Evolutionary conservation across 2,797 vertebrate genomes (phyloP), one percentile per base, ranked within the genome.

Genomic region (Pitangus sulphuratus): DNA sequence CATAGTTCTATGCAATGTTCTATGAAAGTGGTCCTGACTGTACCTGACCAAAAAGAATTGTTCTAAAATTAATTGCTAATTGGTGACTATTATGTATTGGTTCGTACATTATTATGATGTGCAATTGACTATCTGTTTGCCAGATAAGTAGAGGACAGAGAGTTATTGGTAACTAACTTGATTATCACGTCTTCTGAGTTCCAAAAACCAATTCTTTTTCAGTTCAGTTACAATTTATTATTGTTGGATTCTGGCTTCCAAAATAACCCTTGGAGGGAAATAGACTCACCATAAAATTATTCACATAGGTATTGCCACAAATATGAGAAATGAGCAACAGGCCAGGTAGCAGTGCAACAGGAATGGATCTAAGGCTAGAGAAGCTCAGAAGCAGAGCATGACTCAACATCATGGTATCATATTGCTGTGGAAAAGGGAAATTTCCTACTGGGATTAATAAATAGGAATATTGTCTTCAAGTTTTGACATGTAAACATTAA

Each of bases 51-150:
- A 61, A 78, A 81, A 58, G 8, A 90, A 66, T 53, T 51, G 13
- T 88, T 71, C 65, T 92, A 72, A 92, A 92, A 69, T 65, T 33
- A 37, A 78, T 92, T 89, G 39, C n/a, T 89, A 61, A 84, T 26
- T 76, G 19, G 22, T 74, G 37, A 25, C 12, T 40, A 24, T n/a
- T 51, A 11, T 45, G 2, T 28, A 69, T 78, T 62, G 28, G 16
- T 72, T 87, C 82, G 64, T 45, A 62, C 25, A 33, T 78, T 84
- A 71, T 71, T 91, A 83, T 70, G 45, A 75, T 47, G 22, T 45
- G 42, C 14, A 58, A 68, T 69, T 91, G 50, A 68, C 50, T 70
- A 45, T 48, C n/a, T 85, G 11, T 60, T 95, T 91, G 18, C 40
- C 60, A 78, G 24, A 64, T 35, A 89, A 26, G 15, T 37, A 87